Evolutionary conservation across 2,888 invertebrate species (phyloP).

Genomic region (Osedax fenrisi): DNA sequence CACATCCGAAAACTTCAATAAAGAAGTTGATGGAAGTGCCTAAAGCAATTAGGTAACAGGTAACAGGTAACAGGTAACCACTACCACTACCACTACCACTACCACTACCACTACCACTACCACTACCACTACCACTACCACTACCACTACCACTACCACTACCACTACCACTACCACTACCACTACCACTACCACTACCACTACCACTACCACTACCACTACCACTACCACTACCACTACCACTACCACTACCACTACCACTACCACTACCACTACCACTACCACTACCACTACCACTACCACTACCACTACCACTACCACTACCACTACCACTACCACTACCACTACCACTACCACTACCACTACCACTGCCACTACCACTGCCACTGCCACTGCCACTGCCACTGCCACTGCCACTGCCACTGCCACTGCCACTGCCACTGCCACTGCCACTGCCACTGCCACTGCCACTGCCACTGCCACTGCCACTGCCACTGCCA

Average conservation of each 20-base stretch:
- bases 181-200: conserved; percentile 21
- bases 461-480: not conserved
- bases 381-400: not conserved
- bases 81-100: conserved; percentile 23
- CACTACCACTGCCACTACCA: conserved; percentile 4
- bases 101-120: conserved; percentile 25
- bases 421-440: not conserved
- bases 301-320: conserved; percentile 26
- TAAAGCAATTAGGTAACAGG: no score
- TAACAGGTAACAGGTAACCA: no score
- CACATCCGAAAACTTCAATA: no score
- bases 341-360: conserved; percentile 20
- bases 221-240: conserved; percentile 23
- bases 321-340: conserved; percentile 25
- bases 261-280: conserved; percentile 23
- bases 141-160: conserved; percentile 19
- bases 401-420: conserved; percentile 3
- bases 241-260: conserved; percentile 22
- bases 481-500: not conserved
- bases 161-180: conserved; percentile 14
- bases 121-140: conserved; percentile 22
- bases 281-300: conserved; percentile 18
- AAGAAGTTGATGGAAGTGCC: no score
- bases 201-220: conserved; percentile 16
- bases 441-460: not conserved